Base-by-base conservation (phyloP, 2,113 vertebrate genomes). In the Boleophthalmus pectinirostris region DNA sequence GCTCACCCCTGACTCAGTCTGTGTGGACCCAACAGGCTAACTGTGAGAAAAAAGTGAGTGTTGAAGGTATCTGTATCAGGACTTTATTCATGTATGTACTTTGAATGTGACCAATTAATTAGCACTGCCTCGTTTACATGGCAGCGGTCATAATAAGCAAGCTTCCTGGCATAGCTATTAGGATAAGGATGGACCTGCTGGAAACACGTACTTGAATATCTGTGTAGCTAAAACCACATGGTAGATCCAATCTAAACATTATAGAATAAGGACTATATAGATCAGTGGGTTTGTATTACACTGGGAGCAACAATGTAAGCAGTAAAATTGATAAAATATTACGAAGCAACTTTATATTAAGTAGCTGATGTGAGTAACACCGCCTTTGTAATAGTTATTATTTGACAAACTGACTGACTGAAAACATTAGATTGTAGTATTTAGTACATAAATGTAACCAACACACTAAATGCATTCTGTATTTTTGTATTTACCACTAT, bases 111-210 rank as follows among this genome's bases (percentile, higher is more conserved):
- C 73, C 61, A 16, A 72, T 56, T 82, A 51, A 75, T 84, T 76
- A 78, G 74, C 45, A 49, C 63, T 58, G 66, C 75, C 74, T 66
- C 85, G 85, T 87, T 90, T 84, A 78, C 83, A 87, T 79, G 79
- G 82, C 70, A 87, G 89, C 88, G 23, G 11, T 14, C 80, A 88
- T 77, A 91, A 91, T 85, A 85, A 68, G 51, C 35, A 71, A 66
- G 61, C 71, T 7, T 74, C 83, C 81, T 84, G 74, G 56, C 74
- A 73, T 33, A 75, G 66, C 38, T 43, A 43, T 43, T 43, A 43
- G 38, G 38, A 16, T 5, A 49, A 49, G 47, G 5, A 49, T 49
- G 47, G 47, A 49, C 47, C 47, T 49, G 15, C 3, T 18, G 5
- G 47, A 49, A 49, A 49, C 47, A 49, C 18, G 15, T 49, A 49